Base-by-base conservation (phyloP, 2,797 vertebrate genomes). In the Tamandua tetradactyla region DNA sequence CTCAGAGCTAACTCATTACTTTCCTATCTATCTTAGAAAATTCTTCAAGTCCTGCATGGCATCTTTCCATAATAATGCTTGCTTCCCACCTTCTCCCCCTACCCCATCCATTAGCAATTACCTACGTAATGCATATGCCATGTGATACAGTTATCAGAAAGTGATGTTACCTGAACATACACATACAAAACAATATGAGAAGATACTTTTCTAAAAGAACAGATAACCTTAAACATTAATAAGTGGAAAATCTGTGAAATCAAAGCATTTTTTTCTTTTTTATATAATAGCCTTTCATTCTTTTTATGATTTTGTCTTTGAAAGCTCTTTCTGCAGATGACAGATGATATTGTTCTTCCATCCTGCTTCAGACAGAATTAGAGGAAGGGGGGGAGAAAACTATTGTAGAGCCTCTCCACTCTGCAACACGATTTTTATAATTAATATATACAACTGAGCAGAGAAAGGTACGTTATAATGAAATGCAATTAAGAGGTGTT, bases 401-500 rank as follows among this genome's bases (percentile, higher is more conserved):
- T 98, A 98, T 98, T 98, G 98, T 98, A 97, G 96, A 97, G 97
- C 97, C 98, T 97, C 98, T 98, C 92, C 66, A 96, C 98, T 98
- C 97, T 96, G 98, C 96, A 98, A 98, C 98, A 98, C 97, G 98
- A 98, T 98, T 98, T 98, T 98, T 98, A 98, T 99, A 98, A 99
- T 98, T 98, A 98, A 99, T 98, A 98, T 98, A 99, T 98, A 98
- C 98, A 98, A 98, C 98, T 68, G 97, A 97, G 97, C 98, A 97
- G 97, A 98, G 98, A 98, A 98, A 98, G 98, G 98, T 98, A 98
- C 97, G 97, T 98, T 98, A 98, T 98, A 98, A 98, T 98, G 98
- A 98, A 98, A 98, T 98, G 98, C 98, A 98, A 98, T 98, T 98
- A 98, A 98, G 98, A 98, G 98, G 98, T 98, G 98, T 98, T 98